phyloP scores from a whole-genome alignment of 2,888 invertebrate genomes.

The Drosophila monieri region DNA sequence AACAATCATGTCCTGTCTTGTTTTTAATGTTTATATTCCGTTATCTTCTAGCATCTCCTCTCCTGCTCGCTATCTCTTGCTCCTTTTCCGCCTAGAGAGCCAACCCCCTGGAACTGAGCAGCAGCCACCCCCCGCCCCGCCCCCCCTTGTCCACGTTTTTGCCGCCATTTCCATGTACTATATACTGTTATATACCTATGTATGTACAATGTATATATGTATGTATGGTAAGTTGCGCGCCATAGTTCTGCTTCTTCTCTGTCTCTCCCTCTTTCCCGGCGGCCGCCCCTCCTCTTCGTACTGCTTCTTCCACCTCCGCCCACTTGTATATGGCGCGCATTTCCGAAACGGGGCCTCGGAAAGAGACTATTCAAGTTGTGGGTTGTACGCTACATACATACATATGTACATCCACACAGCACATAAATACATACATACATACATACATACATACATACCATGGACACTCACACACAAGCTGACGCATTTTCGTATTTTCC shows the following conservation, averaged over 20 bases:
- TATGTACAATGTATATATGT: no score
- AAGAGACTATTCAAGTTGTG: conserved; percentile 72
- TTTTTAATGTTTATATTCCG: neutral
- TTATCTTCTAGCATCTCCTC: neutral
- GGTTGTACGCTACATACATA: conserved; percentile 35
- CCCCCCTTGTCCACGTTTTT: conserved; percentile 18
- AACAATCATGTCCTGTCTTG: no score
- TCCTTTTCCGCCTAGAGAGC: conserved; percentile 17
- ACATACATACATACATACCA: conserved; percentile 3
- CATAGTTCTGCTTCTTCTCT: conserved; percentile 18
- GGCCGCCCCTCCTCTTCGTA: conserved; percentile 14
- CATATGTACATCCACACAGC: neutral
- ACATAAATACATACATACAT: conserved; percentile 3
- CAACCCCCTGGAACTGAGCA: conserved; percentile 25
- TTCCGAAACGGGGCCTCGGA: conserved; percentile 63
- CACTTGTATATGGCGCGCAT: conserved; percentile 47
- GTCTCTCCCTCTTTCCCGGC: conserved; percentile 9
- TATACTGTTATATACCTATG: conserved; percentile 18
- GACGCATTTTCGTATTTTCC: conserved; percentile 7
- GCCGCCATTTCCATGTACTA: conserved; percentile 2
- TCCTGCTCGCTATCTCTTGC: neutral
- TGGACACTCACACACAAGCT: conserved; percentile 3
- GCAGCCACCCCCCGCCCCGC: conserved; percentile 31
- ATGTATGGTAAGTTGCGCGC: conserved; percentile 13
- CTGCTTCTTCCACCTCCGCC: conserved; percentile 10